Percentiles rank a stretch among this genome's conserved stretches.
Evolutionary conservation across 2,113 vertebrate species (phyloP).

Genomic region (Lichenostomus cassidix): DNA sequence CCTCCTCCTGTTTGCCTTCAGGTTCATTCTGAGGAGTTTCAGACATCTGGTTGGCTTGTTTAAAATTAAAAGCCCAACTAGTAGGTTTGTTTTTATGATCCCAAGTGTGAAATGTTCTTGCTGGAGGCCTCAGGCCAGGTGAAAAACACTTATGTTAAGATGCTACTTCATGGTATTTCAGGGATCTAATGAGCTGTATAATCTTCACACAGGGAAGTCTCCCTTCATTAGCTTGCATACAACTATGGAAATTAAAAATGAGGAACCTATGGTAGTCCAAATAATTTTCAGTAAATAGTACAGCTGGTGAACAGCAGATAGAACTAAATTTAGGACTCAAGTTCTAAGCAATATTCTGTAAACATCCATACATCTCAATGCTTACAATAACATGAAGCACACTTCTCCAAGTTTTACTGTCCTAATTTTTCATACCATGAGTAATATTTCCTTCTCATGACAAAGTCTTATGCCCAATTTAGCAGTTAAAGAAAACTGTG

Average conservation of each 20-base stretch:
- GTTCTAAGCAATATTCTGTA: neutral
- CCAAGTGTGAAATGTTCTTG: neutral
- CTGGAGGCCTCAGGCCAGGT: slow-evolving; percentile 17
- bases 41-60: slow-evolving; percentile 19
- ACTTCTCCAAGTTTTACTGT: neutral
- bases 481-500: neutral
- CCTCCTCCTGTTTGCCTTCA: slow-evolving; percentile 12
- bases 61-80: neutral
- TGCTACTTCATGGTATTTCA: slow-evolving; percentile 2
- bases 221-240: neutral
- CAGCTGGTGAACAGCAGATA: slow-evolving; percentile 29
- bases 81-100: slow-evolving; percentile 25
- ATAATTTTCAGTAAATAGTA: slow-evolving; percentile 31
- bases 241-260: neutral
- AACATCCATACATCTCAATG: neutral
- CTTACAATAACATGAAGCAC: neutral
- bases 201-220: neutral
- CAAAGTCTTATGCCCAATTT: neutral
- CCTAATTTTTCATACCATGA: neutral
- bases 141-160: neutral
- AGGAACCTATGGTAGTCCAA: neutral
- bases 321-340: slow-evolving; percentile 13
- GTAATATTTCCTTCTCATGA: neutral
- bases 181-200: neutral
- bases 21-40: neutral